Evolutionary conservation across 2,797 vertebrate species (phyloP).

Genomic region (Pampus argenteus): DNA sequence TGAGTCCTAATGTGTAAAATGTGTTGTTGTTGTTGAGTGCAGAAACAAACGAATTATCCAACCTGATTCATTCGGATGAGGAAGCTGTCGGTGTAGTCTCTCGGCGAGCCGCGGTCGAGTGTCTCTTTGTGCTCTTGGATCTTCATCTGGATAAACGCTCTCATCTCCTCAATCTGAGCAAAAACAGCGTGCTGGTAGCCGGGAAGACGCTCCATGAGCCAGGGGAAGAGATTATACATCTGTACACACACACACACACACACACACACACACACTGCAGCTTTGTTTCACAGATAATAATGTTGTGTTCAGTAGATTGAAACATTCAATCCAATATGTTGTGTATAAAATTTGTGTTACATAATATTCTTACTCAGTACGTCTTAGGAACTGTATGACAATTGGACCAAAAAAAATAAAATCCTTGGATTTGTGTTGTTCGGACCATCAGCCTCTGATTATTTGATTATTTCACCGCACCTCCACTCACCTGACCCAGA

Average conservation of each 20-base stretch:
- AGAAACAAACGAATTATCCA: too few relatives aligned
- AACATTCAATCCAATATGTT: not conserved
- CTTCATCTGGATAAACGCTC: conserved; percentile 65
- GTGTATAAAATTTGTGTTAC: not conserved
- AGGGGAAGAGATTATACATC: conserved; percentile 79
- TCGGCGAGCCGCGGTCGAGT: conserved; percentile 67
- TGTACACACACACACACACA: conserved; percentile 52
- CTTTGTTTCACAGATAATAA: conserved; percentile 2
- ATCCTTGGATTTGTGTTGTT: not conserved
- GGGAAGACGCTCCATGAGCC: conserved; percentile 72
- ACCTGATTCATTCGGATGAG: conserved; percentile 78
- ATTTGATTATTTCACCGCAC: not conserved
- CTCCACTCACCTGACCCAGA: conserved; percentile 70
- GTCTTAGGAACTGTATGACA: not conserved
- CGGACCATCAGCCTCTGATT: not conserved
- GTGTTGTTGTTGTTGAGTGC: too few relatives aligned
- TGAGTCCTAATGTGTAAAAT: too few relatives aligned
- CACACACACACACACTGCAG: too few relatives aligned
- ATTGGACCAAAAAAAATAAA: not conserved
- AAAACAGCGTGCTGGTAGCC: conserved; percentile 60
- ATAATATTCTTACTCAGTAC: not conserved
- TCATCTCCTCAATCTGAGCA: conserved; percentile 49
- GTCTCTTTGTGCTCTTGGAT: conserved; percentile 75
- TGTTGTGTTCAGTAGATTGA: not conserved
- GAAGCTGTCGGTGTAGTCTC: conserved; percentile 85